Conservation (phyloP, 2,888 invertebrate genomes). For the Ephialtes manifestator region DNA sequence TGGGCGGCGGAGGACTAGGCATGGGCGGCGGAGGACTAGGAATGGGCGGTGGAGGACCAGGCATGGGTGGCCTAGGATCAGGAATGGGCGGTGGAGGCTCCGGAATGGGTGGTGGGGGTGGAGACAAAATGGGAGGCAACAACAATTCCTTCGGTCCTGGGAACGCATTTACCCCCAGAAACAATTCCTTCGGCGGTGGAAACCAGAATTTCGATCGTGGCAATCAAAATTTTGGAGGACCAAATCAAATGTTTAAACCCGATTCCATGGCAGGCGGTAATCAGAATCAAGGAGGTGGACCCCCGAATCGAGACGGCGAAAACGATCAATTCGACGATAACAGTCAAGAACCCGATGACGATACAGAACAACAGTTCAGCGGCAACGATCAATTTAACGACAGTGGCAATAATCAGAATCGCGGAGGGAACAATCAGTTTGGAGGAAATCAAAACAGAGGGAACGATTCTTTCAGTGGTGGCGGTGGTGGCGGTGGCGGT, state of each 20-base stretch:
- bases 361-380: slow-evolving; percentile 50
- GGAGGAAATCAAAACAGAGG: slow-evolving; percentile 66
- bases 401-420: slow-evolving; percentile 67
- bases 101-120: slow-evolving; percentile 47
- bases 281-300: slow-evolving; percentile 49
- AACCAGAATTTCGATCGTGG: slow-evolving; percentile 77
- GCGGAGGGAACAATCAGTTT: slow-evolving; percentile 72
- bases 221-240: slow-evolving; percentile 57
- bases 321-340: slow-evolving; percentile 69
- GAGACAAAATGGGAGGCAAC: slow-evolving; percentile 79
- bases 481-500: slow-evolving; percentile 19
- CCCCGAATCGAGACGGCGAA: slow-evolving; percentile 54
- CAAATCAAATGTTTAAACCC: slow-evolving; percentile 62
- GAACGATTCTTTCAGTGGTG: slow-evolving; percentile 60
- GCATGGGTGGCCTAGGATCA: not conserved
- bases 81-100: slow-evolving; percentile 53
- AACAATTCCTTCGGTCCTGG: slow-evolving; percentile 75
- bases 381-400: slow-evolving; percentile 74
- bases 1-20: slow-evolving; percentile 29
- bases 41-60: slow-evolving; percentile 50
- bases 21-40: slow-evolving; percentile 77
- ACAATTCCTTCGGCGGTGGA: slow-evolving; percentile 77
- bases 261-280: slow-evolving; percentile 64
- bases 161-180: slow-evolving; percentile 76
- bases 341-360: slow-evolving; percentile 68